Base-by-base conservation (phyloP, 2,797 vertebrate genomes). In the Oryzias dopingdopingensis region DNA sequence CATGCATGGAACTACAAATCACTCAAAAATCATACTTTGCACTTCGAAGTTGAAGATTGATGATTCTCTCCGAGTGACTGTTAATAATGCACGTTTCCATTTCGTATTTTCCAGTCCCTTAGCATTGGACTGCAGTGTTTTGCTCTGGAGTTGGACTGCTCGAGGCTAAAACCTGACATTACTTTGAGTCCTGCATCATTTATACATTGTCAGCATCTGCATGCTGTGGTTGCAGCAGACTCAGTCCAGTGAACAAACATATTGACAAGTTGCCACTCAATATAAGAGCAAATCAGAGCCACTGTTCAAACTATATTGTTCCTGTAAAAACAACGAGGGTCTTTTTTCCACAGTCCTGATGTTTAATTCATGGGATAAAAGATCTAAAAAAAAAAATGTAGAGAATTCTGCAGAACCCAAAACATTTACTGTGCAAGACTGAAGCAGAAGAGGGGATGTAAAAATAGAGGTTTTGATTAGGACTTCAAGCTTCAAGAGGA, bases 181-280 rank as follows among this genome's bases (percentile, higher is more conserved):
- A 73, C 71, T 87, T 81, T 81, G 80, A 84, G 62, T 76, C 64
- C 58, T 86, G 76, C 84, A 87, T 91, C 87, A 89, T 90, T 90
- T 79, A 91, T 91, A 84, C 80, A 63, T 63, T 72, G 81, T 88
- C 85, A 85, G 81, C 79, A 80, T 84, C 70, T 66, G 79, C 74
- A 83, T 86, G 76, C 74, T 74, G 61, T 40, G 67, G 67, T 67
- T 84, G 75, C 70, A 74, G 67, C 71, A 62, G 75, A 76, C 62
- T 76, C 75, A 72, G 74, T 78, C 67, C 76, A 78, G 59, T 57
- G 76, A 77, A 78, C 81, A 84, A 86, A 83, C 81, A 77, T 80
- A 84, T 83, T 68, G 78, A 86, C 70, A 84, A 52, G 62, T 74
- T 80, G 74, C 74, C 69, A 57, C 65, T 55, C 49, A 56, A 42